Percentiles rank a stretch among this genome's conserved stretches.
Evolutionary conservation across 2,797 vertebrate species (phyloP).

Genomic region (Sphenodon punctatus): DNA sequence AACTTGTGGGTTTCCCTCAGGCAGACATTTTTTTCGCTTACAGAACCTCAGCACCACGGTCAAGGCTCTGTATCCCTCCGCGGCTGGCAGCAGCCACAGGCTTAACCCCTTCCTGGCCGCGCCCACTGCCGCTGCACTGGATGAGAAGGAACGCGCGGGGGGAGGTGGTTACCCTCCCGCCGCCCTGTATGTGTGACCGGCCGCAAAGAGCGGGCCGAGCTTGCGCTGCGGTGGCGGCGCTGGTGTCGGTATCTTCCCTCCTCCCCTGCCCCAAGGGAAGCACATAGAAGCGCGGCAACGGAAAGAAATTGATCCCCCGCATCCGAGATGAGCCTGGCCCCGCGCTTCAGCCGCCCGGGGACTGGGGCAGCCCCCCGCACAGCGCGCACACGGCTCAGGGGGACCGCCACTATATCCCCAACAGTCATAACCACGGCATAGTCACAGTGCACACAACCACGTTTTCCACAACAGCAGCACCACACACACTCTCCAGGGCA

Average conservation of each 20-base stretch:
- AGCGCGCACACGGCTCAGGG: not conserved
- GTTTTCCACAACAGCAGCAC: too few species aligned
- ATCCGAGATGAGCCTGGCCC: not conserved
- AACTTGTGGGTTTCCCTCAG: slow-evolving; percentile 97
- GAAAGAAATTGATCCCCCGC: not conserved
- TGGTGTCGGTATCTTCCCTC: not conserved
- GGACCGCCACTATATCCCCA: too few species aligned
- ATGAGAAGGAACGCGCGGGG: too few species aligned
- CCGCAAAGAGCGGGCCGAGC: too few species aligned
- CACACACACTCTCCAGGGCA: not conserved
- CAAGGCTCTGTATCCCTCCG: slow-evolving; percentile 90
- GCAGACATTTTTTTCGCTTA: slow-evolving; percentile 94
- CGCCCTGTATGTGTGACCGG: too few species aligned
- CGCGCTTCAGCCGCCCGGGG: not conserved
- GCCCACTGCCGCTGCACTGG: too few species aligned
- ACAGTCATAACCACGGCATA: too few species aligned
- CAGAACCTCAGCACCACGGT: slow-evolving; percentile 87
- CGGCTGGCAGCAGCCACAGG: slow-evolving; percentile 72
- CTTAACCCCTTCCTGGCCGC: slow-evolving; percentile 53
- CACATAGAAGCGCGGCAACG: not conserved
- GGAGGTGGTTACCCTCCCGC: too few species aligned
- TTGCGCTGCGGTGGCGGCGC: not conserved
- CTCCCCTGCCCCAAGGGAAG: too few species aligned
- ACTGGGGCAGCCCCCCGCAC: too few species aligned
- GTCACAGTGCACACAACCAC: too few species aligned